Percentiles rank a stretch among this genome's conserved stretches.
Evolutionary conservation across 2,797 vertebrate species (phyloP).

Genomic region (Thunnus albacares): DNA sequence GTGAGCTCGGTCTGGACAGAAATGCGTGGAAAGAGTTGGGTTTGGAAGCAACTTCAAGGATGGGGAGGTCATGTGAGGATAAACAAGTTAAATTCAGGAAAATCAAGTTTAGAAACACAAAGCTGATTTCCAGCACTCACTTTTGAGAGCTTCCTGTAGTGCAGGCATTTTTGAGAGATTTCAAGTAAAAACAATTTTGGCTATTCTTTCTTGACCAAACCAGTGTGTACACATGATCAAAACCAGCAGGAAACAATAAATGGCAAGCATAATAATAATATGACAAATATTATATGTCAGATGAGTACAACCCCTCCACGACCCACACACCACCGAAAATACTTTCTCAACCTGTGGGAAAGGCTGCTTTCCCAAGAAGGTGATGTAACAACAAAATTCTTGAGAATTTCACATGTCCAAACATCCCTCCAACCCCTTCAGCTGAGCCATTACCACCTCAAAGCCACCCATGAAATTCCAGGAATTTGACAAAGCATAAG

Average conservation of each 20-base stretch:
- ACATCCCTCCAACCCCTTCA: constrained; percentile 30
- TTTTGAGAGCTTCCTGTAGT: constrained; percentile 10
- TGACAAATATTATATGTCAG: constrained; percentile 9
- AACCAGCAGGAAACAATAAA: constrained; percentile 2
- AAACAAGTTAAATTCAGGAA: constrained; percentile 50
- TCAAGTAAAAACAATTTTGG: background rate
- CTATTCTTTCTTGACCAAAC: background rate
- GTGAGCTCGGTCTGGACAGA: constrained; percentile 47
- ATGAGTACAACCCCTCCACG: constrained; percentile 19
- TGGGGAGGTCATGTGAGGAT: constrained; percentile 59
- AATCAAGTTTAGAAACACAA: constrained; percentile 50
- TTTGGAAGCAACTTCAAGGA: constrained; percentile 59
- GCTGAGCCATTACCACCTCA: constrained; percentile 33
- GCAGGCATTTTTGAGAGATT: background rate
- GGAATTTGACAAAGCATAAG: constrained; percentile 59
- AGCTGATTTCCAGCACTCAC: constrained; percentile 41
- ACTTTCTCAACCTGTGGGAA: constrained; percentile 48
- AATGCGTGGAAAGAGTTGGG: constrained; percentile 49
- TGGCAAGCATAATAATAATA: constrained; percentile 10
- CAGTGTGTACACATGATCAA: background rate
- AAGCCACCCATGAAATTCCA: constrained; percentile 63
- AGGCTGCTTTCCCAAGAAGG: constrained; percentile 48
- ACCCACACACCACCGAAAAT: background rate
- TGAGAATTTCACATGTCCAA: constrained; percentile 52
- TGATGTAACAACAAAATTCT: constrained; percentile 50